Base-by-base conservation (phyloP, 2,888 invertebrate genomes). In the Athrips mouffetella region DNA sequence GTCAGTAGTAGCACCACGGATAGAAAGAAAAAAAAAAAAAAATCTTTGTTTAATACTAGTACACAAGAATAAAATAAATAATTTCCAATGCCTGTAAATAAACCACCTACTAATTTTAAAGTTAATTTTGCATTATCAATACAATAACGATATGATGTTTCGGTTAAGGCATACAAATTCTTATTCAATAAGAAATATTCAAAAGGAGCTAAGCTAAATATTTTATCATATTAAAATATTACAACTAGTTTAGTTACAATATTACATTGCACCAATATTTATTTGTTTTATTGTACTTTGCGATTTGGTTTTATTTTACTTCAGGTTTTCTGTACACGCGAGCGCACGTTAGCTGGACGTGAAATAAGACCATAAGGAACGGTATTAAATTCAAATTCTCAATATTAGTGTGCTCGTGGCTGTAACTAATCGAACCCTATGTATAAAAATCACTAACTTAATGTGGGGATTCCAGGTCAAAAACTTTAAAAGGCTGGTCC, bases 131-230 rank as follows among this genome's bases (percentile, higher is more conserved):
- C 74, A 82, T 84, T 80, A 78, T 62, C 45, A 84, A 84, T 80
- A 83, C 82, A 84, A 84, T 83, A 85, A 87, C 84, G 87, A 86
- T 87, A 88, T 86, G 87, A 82, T 63, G 67, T 80, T 80, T 75
- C 75, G 70, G 72, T 72, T 85, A 88, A 88, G 87, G 87, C 87
- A 85, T 86, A 83, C 70, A 63, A n/a, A 67, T 80, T 88, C 86
- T 86, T 86, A 87, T 88, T 83, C 72, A 11, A 87, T 87, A 87
- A 86, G 87, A 87, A 76, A 70, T 64, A 58, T 54, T 63, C 61
- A 69, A 57, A 67, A 64, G 67, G 71, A 67, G 65, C 75, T 78
- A 77, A 66, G 64, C 70, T 76, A 76, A 53, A 52, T 58, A 51
- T 56, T 57, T n/a, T n/a, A n/a, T n/a, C 56, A 49, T 30, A 27